Base-by-base conservation (phyloP, 2,888 invertebrate species). In the Xestia rhomboidea region DNA sequence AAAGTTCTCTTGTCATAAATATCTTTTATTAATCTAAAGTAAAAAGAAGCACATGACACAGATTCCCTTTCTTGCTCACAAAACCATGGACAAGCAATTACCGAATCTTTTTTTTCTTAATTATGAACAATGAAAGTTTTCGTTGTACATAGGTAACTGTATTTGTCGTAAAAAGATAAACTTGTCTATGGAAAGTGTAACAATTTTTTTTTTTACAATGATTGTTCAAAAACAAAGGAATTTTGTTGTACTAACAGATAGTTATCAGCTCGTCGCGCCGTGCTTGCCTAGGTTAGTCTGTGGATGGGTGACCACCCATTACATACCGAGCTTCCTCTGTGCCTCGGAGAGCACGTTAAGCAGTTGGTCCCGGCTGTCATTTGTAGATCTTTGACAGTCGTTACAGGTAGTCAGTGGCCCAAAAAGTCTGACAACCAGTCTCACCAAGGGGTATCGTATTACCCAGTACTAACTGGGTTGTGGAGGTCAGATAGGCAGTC, bases 61-160 rank as follows among this genome's bases (percentile, higher is more conserved):
- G 38, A 64, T 82, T 82, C 77, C 71, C 77, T 82, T 82, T 82
- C 85, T 24, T 34, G 51, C 67, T 71, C 75, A 68, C 57, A 60
- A 80, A 41, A 81, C 76, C 82, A 76, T 72, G 30, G 76, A 85
- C 71, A 85, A 72, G 46, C 68, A 82, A 84, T 82, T 81, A 82
- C 76, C 46, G 54, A 82, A 85, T 57, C 57, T 82, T 83, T 68
- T 60, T 72, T 73, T 77, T 78, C 27, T 83, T 79, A 79, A 86
- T 84, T 84, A 70, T 57, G 62, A 74, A 81, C 81, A 82, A 82
- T 68, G 88, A 81, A 82, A 84, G 80, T 80, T 74, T 34, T 74
- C 62, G 8, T 38, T 38, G 69, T n/a, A 21, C 24, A 64, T 27
- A 24, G 15, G 44, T 27, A 57, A 62, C 73, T 38, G 73, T 69